Base-by-base conservation (phyloP, 2,113 vertebrate species). In the Channa maculata region DNA sequence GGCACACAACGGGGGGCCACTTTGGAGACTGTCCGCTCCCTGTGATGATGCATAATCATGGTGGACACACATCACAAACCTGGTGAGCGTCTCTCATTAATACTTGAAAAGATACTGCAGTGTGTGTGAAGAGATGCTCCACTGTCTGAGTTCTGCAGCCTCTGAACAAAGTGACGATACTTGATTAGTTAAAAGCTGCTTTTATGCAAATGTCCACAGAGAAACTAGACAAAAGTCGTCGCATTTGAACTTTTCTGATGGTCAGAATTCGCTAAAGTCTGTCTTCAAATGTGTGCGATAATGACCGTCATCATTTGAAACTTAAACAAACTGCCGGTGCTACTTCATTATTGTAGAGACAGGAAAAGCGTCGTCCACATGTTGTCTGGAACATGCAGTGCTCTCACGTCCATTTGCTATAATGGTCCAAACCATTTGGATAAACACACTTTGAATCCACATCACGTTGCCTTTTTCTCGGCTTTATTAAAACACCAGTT, bases 11-110 rank as follows among this genome's bases (percentile, higher is more conserved):
- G 4, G 57, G 72, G 74, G 66, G 39, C 14, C 37, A 11, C 65
- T 74, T 77, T 67, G 44, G 75, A 77, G 77, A 33, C 4, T 14
- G 60, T 51, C 55, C 2, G 2, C 72, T 70, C 70, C 48, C 76
- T 85, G 68, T 82, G 77, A 85, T 88, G 51, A 48, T 2, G 15
- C 46, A 65, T 82, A 79, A 82, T 79, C 53, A 66, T 0, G 3
- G 39, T 46, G 33, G 68, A 54, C 38, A 33, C 24, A 5, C 45
- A 79, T 74, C 79, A 78, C 64, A 67, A 69, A 49, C 24, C 39
- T 12, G 43, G 59, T 58, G 57, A 2, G 67, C 48, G 5, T 68
- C 36, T 15, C 63, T 75, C 63, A 68, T 78, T 63, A 73, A 75
- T 41, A 60, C 44, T 62, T 73, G 46, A 77, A 46, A 43, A 74